A percentile compares a stretch with the other conserved stretches of the same genome.
Evolutionary conservation across 2,113 vertebrate genomes (phyloP).

Genomic region (Tonatia bakeri): DNA sequence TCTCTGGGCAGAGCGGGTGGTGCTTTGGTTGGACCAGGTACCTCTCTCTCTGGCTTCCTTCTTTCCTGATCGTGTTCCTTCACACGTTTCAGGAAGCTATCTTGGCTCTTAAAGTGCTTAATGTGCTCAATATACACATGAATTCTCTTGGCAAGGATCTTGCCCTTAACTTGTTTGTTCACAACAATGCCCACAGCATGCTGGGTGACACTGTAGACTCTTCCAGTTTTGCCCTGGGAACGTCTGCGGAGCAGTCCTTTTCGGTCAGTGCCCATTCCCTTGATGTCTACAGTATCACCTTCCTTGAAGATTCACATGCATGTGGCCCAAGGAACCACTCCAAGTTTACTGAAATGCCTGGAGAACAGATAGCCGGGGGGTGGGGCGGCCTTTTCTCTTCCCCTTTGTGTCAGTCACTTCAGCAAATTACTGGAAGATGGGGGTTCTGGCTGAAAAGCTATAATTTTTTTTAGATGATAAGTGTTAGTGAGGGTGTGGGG

Average conservation of each 20-base stretch:
- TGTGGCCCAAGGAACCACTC: neutral
- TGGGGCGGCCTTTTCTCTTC: neutral
- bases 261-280: neutral
- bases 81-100: neutral
- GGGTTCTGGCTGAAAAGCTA: neutral
- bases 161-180: neutral
- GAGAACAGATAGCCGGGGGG: neutral
- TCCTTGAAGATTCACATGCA: neutral
- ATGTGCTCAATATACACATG: neutral
- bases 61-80: neutral
- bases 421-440: neutral
- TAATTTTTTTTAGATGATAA: neutral
- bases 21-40: neutral
- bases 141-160: neutral
- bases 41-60: neutral
- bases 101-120: neutral
- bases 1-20: neutral
- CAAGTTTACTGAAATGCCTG: neutral
- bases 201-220: neutral
- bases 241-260: neutral
- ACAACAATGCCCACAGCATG: neutral
- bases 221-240: neutral
- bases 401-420: neutral
- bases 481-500: rapidly evolving
- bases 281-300: neutral